Conservation (phyloP, 2,888 invertebrate genomes). For the Philopedon plagiatum region DNA sequence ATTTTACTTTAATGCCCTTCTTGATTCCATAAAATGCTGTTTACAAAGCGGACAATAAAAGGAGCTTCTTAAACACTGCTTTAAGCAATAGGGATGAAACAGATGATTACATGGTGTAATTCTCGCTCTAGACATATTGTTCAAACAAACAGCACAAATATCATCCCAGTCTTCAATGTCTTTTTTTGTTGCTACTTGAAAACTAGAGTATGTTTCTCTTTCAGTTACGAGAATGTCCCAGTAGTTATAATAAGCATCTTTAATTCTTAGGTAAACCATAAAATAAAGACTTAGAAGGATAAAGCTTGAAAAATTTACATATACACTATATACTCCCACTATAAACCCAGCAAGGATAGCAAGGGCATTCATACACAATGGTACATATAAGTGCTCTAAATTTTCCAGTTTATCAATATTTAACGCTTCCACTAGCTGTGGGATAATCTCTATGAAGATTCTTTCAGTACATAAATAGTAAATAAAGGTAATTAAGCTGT, state of each 20-base stretch:
- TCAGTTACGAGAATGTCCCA: slow-evolving; percentile 61
- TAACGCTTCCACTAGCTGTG: slow-evolving; percentile 72
- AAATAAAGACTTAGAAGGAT: slow-evolving; percentile 63
- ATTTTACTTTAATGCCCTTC: slow-evolving; percentile 27
- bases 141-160: slow-evolving; percentile 84
- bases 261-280: slow-evolving; percentile 63
- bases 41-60: slow-evolving; percentile 85
- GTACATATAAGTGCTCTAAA: slow-evolving; percentile 79
- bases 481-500: slow-evolving; percentile 75
- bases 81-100: slow-evolving; percentile 83
- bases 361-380: slow-evolving; percentile 74
- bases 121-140: slow-evolving; percentile 78
- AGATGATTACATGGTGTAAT: slow-evolving; percentile 85
- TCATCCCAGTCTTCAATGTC: slow-evolving; percentile 80
- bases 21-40: slow-evolving; percentile 60
- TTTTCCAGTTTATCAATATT: slow-evolving; percentile 77
- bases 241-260: slow-evolving; percentile 64
- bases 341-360: slow-evolving; percentile 67
- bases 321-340: slow-evolving; percentile 52
- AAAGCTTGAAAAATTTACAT: slow-evolving; percentile 55
- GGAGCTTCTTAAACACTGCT: slow-evolving; percentile 78
- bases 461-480: slow-evolving; percentile 82
- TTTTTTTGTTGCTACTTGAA: slow-evolving; percentile 73
- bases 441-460: slow-evolving; percentile 77
- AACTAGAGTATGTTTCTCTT: slow-evolving; percentile 62